Evolutionary conservation across 2,797 vertebrate species (phyloP).

Genomic region (Pteronotus mesoamericanus): DNA sequence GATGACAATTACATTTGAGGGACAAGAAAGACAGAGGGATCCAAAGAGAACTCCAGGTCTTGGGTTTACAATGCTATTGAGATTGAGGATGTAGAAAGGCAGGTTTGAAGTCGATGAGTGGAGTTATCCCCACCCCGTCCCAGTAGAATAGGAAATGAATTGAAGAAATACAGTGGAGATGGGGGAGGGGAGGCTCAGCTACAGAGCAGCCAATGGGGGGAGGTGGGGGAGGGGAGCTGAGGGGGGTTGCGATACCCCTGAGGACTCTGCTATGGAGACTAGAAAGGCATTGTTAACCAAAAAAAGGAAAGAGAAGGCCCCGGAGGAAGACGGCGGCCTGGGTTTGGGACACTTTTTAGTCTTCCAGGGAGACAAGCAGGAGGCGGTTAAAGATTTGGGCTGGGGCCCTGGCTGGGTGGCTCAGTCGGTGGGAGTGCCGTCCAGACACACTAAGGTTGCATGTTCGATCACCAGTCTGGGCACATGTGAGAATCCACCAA

Average conservation of each 20-base stretch:
- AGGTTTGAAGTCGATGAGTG: neutral
- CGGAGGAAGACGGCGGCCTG: neutral
- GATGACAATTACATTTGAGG: neutral
- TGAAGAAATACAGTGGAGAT: neutral
- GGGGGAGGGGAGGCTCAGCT: neutral
- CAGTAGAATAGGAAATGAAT: neutral
- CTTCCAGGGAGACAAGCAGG: neutral
- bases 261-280: neutral
- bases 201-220: neutral
- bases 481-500: neutral
- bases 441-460: no score
- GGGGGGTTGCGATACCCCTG: neutral
- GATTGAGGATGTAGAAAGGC: no score
- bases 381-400: no score
- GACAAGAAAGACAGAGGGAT: neutral
- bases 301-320: neutral
- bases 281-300: neutral
- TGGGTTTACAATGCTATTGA: neutral
- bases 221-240: neutral
- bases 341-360: neutral
- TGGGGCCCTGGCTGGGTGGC: neutral
- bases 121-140: neutral
- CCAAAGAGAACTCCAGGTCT: neutral
- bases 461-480: no score
- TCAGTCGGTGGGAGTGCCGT: no score